Percentiles rank a stretch among this genome's conserved stretches.
Evolutionary conservation across 2,113 vertebrate genomes (phyloP).

Genomic region (Catharus bicknelli): DNA sequence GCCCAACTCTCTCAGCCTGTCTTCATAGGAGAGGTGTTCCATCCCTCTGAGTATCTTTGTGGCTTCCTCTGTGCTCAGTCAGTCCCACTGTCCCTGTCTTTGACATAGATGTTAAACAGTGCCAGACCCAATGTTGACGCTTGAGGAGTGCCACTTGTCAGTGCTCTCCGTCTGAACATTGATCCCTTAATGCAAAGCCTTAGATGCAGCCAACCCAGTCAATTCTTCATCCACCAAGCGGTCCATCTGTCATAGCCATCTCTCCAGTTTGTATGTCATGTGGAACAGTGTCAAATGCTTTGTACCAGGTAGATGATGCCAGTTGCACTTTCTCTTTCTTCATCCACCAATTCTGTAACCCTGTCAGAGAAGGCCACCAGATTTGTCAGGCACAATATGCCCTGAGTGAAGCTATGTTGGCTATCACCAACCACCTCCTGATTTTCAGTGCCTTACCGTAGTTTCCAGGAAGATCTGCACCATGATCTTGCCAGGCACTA

Average conservation of each 20-base stretch:
- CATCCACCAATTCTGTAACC: neutral
- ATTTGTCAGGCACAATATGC: neutral
- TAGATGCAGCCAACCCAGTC: neutral
- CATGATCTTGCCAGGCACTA: neutral
- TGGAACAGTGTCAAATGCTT: neutral
- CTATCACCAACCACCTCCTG: neutral
- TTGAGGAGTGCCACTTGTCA: neutral
- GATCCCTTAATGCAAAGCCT: neutral
- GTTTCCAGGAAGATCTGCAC: neutral
- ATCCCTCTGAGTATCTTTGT: neutral
- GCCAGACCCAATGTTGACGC: rapidly evolving
- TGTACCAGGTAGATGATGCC: no score
- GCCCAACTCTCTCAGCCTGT: neutral
- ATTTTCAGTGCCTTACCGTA: neutral
- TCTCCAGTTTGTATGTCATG: neutral
- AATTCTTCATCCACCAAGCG: neutral
- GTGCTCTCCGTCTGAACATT: neutral
- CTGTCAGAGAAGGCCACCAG: neutral
- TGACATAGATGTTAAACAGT: neutral
- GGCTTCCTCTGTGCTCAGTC: neutral
- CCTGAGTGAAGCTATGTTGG: neutral
- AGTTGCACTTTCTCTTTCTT: neutral
- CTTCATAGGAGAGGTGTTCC: neutral
- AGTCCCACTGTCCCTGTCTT: neutral
- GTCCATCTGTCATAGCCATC: neutral